Evolutionary conservation across 2,113 vertebrate genomes (phyloP).

Genomic region (Dermatemys mawii): DNA sequence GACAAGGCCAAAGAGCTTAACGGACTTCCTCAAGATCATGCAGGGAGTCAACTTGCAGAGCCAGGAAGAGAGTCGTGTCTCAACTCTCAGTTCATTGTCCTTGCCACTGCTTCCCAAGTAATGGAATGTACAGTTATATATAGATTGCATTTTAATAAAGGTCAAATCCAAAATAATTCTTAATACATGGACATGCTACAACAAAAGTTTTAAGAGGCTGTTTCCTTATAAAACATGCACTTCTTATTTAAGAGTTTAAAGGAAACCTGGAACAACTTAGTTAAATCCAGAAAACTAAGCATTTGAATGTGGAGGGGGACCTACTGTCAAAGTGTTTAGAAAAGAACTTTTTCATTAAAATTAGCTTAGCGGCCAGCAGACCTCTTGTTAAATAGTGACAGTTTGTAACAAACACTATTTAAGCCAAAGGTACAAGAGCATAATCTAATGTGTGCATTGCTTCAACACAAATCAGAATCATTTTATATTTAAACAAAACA

Average conservation of each 20-base stretch:
- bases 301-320: neutral
- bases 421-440: neutral
- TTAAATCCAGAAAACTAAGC: neutral
- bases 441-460: neutral
- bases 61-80: neutral
- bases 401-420: neutral
- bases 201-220: neutral
- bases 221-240: neutral
- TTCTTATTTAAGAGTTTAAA: neutral
- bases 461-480: neutral
- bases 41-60: neutral
- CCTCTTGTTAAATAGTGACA: neutral
- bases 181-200: neutral
- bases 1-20: neutral
- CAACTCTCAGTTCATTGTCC: neutral
- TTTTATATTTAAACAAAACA: neutral
- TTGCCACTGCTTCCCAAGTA: neutral
- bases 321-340: neutral
- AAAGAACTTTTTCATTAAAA: neutral
- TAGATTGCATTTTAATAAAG: neutral
- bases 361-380: neutral
- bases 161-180: neutral
- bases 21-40: neutral
- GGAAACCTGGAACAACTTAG: neutral
- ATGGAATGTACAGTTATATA: neutral